A percentile compares a stretch with the other conserved stretches of the same genome.
These are phyloP conservation scores for Ormyrus nitidulus DNA, from an alignment of 2,888 invertebrate genomes.

Conservation along the genomic window DNA sequence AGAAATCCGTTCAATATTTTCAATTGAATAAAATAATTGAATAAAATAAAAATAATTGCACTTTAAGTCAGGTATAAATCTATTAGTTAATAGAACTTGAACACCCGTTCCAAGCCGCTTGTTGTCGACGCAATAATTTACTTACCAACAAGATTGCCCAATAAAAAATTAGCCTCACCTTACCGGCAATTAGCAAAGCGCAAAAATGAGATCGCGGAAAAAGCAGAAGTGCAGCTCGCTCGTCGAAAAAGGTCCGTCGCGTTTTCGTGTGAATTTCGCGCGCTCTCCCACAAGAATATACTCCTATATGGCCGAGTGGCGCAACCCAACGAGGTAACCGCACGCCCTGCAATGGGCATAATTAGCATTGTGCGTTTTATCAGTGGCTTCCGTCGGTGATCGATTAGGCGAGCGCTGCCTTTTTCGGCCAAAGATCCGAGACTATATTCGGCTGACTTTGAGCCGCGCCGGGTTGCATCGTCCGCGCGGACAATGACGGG, in stretches of 20 bases:
- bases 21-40: too few species aligned
- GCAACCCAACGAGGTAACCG: constrained; percentile 3
- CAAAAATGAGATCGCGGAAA: background rate
- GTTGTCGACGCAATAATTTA: too few species aligned
- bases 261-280: constrained; percentile 17
- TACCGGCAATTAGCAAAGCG: constrained; percentile 9
- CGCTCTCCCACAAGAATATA: constrained; percentile 23
- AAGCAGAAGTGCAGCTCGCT: background rate
- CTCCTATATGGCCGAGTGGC: constrained; percentile 5
- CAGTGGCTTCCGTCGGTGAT: constrained; percentile 22
- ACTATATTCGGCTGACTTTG: too few species aligned
- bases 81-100: too few species aligned
- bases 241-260: background rate
- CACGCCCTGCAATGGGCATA: constrained; percentile 60
- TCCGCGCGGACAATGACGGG: too few species aligned
- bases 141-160: background rate
- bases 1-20: too few species aligned
- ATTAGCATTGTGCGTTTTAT: constrained; percentile 55
- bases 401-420: constrained; percentile 13
- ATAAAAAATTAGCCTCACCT: background rate
- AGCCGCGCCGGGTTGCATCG: too few species aligned
- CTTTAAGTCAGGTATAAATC: too few species aligned
- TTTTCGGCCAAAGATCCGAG: too few species aligned
- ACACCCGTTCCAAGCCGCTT: too few species aligned
- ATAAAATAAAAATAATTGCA: too few species aligned